Evolutionary conservation across 2,888 invertebrate genomes (phyloP), one percentile per base, ranked within the genome.

Genomic region (Sinodicranocentrus sp.): DNA sequence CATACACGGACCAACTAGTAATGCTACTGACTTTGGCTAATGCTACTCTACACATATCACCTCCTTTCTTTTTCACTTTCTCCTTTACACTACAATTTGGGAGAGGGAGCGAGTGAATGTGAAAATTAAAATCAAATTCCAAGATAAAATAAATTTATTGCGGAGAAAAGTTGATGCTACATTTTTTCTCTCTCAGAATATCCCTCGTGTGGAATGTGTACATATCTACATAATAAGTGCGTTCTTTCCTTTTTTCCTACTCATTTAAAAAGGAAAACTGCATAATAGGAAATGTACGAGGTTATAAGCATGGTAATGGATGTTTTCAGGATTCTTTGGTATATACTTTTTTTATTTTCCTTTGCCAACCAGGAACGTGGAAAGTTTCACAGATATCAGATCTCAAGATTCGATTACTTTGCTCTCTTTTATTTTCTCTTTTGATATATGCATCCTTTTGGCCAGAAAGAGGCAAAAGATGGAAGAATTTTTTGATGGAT

Each of bases 61-160:
- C n/a, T 13, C n/a, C n/a, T 19, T 28, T 26, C 26, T 67, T 21
- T 44, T 67, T n/a, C 23, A 43, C 43, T 8, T 67, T 21, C 43
- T 39, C 10, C 39, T 44, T 44, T 17, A 48, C n/a, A 39, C 57
- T 54, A 21, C 13, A n/a, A n/a, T 57, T 57, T 57, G 57, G 57
- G 48, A 57, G 44, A 21, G 57, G 13, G 28, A 10, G 33, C 5
- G 44, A 26, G 2, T 65, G 44, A 44, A 59, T 57, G 48, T 19
- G 39, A 57, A 78, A 68, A 78, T 78, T 78, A 78, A 78, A 78
- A 78, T 78, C 59, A 68, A 70, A 70, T 78, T 78, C 68, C 28
- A 23, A 28, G 70, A 78, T 68, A 78, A 77, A 78, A 61, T 68
- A 68, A 78, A 59, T 57, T 63, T 76, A 63, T 63, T 75, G 57